These are phyloP conservation scores for Cettia cetti DNA, from an alignment of 2,113 vertebrate genomes.

Conservation along the genomic window DNA sequence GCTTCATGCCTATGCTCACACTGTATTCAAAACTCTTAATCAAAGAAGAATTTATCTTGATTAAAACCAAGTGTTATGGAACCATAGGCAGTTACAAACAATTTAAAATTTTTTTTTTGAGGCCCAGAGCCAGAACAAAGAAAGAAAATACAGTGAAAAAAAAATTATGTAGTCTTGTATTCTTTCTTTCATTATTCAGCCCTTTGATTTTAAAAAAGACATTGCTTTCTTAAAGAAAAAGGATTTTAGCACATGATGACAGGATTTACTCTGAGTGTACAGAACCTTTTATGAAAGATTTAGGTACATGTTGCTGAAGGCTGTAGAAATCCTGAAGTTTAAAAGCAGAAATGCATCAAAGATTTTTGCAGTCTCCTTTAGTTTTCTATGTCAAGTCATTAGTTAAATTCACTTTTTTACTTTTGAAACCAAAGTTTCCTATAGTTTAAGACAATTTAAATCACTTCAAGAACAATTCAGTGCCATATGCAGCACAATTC, in stretches of 20 bases:
- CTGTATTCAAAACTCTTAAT: not conserved
- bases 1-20: not conserved
- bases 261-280: constrained; percentile 30
- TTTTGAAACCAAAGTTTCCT: not conserved
- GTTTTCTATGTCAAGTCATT: not conserved
- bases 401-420: not conserved
- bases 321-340: constrained; percentile 37
- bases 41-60: constrained; percentile 48
- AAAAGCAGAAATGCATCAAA: constrained; percentile 31
- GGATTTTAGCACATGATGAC: constrained; percentile 35
- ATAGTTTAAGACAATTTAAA: not conserved
- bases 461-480: not conserved
- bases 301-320: constrained; percentile 45
- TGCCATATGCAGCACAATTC: not conserved
- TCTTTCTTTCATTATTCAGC: constrained; percentile 42
- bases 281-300: constrained; percentile 33
- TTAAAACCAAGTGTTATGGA: constrained; percentile 69
- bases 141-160: constrained; percentile 24
- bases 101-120: constrained; percentile 31
- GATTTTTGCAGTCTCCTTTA: constrained; percentile 17
- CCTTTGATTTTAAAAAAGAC: not conserved
- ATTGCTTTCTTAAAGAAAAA: not conserved
- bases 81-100: constrained; percentile 26
- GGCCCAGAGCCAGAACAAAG: constrained; percentile 22
- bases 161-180: constrained; percentile 4